Evolutionary conservation across 1,140 invertebrate genomes (phyloP), one percentile per base, ranked within the genome.

Genomic region (Drosophila orena): DNA sequence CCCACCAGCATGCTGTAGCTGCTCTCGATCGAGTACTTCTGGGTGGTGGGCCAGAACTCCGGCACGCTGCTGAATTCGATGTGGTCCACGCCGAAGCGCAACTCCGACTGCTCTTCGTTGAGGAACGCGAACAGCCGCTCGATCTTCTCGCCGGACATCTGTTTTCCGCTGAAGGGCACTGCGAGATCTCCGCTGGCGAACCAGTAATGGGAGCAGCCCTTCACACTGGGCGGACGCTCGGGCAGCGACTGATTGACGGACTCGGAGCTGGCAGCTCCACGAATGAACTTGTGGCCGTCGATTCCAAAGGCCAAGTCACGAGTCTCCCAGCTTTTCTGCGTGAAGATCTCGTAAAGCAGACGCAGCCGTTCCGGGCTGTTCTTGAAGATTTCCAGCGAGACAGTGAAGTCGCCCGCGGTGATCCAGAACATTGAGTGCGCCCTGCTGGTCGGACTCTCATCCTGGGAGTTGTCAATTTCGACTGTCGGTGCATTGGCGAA

Each of bases 1-100:
- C 91, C 91, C 17, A 91, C 86, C 47, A 92, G 54, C 78, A 91
- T 91, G 78, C 90, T 90, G 76, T 91, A 91, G 62, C 60, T 89
- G 42, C 90, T 91, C 50, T 91, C 90, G 15, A 91, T 90, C 34
- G 91, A 92, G 46, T 86, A 91, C 58, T 86, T 92, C n/a, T 79
- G 71, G 20, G 71, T 52, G 1, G 56, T 73, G 14, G 56, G 47
- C 72, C 74, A 81, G 34, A 81, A 90, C 52, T 92, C 91, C 0
- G 83, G 88, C 5, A 72, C 53, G 37, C 62, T 72, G 59, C 88
- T 90, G 10, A 92, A 92, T 24, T 92, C 90, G 34, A 86, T 59
- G 22, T 86, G 40, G 53, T 91, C 90, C 15, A 91, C 86, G 15
- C 90, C 90, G 34, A 92, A 92, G 3, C 81, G 76, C 35, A 91